Evolutionary conservation across 2,797 vertebrate genomes (phyloP).

Genomic region (Apodemus agrarius): DNA sequence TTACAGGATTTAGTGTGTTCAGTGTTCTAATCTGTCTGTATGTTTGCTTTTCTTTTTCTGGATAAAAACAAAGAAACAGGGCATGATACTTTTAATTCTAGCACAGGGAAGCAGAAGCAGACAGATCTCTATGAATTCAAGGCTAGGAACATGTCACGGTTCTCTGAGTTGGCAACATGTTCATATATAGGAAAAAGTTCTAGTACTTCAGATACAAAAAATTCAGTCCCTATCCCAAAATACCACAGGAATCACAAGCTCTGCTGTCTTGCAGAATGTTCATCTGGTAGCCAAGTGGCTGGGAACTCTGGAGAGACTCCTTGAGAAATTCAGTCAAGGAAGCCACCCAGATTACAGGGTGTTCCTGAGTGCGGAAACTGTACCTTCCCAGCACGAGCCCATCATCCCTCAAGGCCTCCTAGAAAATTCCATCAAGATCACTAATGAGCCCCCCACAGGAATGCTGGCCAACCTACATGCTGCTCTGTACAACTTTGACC

Average conservation of each 20-base stretch:
- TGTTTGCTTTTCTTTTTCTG: neutral
- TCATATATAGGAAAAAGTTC: neutral
- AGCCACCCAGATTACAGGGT: conserved; percentile 89
- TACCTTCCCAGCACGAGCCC: conserved; percentile 86
- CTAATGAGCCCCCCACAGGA: conserved; percentile 90
- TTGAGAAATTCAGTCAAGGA: conserved; percentile 84
- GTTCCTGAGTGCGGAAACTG: conserved; percentile 91
- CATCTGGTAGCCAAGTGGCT: conserved; percentile 91
- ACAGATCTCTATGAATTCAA: neutral
- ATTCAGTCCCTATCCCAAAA: conserved; percentile 11
- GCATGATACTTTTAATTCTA: neutral
- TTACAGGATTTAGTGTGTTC: neutral
- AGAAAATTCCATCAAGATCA: conserved; percentile 93
- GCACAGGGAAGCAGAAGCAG: neutral
- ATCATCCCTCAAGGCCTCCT: conserved; percentile 90
- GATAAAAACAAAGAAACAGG: conserved; percentile 33
- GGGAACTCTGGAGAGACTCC: conserved; percentile 88
- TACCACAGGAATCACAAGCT: conserved; percentile 6
- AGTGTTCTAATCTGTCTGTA: neutral
- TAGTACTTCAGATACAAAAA: neutral
- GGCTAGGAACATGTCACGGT: neutral
- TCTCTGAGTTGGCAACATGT: conserved; percentile 5
- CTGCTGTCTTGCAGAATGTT: conserved; percentile 87
- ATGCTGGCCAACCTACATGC: conserved; percentile 91
- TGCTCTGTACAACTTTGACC: conserved; percentile 90